phyloP scores from a whole-genome alignment of 2,113 vertebrate genomes.

The Tympanuchus pallidicinctus region DNA sequence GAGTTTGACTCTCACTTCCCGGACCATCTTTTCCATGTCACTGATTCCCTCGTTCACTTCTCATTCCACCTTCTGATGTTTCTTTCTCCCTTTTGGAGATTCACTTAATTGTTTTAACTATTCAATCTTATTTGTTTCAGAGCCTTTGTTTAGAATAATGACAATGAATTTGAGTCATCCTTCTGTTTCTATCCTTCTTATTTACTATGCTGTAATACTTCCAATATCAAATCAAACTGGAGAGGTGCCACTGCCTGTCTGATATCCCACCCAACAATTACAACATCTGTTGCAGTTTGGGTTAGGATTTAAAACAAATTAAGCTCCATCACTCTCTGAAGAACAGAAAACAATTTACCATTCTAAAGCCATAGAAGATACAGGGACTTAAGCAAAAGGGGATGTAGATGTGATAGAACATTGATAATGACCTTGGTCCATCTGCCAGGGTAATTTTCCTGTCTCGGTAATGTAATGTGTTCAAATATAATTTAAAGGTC shows the following conservation, averaged over 20 bases:
- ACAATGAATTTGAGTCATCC: background rate
- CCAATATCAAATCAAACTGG: background rate
- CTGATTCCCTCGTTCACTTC: background rate
- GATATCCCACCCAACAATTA: background rate
- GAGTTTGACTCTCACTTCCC: background rate
- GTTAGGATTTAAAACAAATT: slow-evolving; percentile 1
- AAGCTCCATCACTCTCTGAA: background rate
- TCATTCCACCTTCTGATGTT: background rate
- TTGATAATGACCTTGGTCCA: slow-evolving; percentile 30
- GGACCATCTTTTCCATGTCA: background rate
- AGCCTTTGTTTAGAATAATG: background rate
- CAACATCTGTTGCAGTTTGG: background rate
- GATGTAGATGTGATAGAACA: background rate
- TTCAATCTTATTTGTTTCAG: background rate
- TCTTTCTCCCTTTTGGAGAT: background rate
- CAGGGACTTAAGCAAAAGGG: background rate
- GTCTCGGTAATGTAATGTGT: slow-evolving; percentile 31
- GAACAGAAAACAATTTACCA: background rate
- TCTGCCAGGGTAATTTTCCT: slow-evolving; percentile 34
- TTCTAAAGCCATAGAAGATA: background rate
- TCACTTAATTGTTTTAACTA: background rate
- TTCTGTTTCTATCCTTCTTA: background rate
- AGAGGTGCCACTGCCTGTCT: background rate
- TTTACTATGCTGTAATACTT: background rate
- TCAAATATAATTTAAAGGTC: slow-evolving; percentile 47